A percentile compares a stretch with the other conserved stretches of the same genome.
Evolutionary conservation across 30 jellyfish, hydroid and myxozoan species (phyloP).

Genomic region (Cassiopea xamachana): DNA sequence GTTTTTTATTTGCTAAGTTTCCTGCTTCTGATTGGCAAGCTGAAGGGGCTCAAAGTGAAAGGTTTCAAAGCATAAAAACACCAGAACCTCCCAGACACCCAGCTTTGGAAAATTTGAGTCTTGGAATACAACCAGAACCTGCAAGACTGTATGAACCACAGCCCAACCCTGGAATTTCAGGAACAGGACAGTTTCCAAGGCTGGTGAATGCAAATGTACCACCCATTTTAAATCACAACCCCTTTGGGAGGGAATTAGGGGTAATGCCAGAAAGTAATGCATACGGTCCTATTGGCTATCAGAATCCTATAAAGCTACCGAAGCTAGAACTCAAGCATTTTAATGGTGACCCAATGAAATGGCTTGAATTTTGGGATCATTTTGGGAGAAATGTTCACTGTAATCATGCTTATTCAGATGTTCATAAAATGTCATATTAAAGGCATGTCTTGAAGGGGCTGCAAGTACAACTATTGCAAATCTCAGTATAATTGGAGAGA

Average conservation of each 20-base stretch:
- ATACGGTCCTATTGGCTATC: not conserved
- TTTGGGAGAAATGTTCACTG: constrained; percentile 31
- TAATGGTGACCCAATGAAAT: constrained; percentile 62
- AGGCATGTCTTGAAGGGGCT: constrained; percentile 50
- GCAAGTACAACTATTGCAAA: constrained; percentile 59
- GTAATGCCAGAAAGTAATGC: not conserved
- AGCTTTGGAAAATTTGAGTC: not conserved
- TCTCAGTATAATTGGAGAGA: constrained; percentile 16
- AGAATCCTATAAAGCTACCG: constrained; percentile 19
- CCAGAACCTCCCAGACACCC: not conserved
- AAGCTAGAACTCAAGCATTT: constrained; percentile 32
- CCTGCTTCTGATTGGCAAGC: constrained; percentile 1
- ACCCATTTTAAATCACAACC: not conserved
- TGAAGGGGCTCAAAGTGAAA: constrained; percentile 7
- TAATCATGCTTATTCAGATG: constrained; percentile 27
- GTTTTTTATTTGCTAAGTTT: constrained; percentile 15
- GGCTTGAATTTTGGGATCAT: constrained; percentile 53
- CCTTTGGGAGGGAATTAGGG: not conserved
- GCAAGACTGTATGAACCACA: not conserved
- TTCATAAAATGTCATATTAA: constrained; percentile 48
- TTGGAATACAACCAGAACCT: not conserved
- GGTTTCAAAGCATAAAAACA: not conserved
- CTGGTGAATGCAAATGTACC: not conserved
- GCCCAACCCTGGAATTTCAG: not conserved
- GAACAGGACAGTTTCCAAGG: not conserved